Evolutionary conservation across 37 sponge, comb jelly and placozoan genomes (phyloP), one percentile per base, ranked within the genome.

Genomic region (Ephydatia muelleri): DNA sequence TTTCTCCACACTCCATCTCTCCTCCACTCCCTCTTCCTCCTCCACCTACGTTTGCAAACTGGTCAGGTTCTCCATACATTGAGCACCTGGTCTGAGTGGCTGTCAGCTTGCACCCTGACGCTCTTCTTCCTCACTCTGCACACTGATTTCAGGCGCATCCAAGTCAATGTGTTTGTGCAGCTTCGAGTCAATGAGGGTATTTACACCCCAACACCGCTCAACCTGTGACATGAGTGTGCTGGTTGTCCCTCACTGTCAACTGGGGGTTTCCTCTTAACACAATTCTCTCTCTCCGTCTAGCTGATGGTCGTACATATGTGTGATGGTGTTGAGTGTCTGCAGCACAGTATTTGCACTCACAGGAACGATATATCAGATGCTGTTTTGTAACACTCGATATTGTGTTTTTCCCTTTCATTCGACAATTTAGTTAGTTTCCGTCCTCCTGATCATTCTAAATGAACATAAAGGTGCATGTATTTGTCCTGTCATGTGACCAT

Each of bases 71-170:
- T 79, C 19, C 88, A 91, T 39, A 5, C 87, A 11, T 25, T 77
- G 25, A 91, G 92, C 78, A 79, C 92, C 3, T 72, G 30, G 37
- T 9, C 71, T 13, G 92, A 92, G 67, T 92, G 92, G 92, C 26
- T 57, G 4, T 27, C 38, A 9, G 76, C 68, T 65, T 2, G 32
- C 9, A 25, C 65, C 12, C 80, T 90, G 11, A 72, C 87, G 21
- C 64, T 85, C 13, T 94, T 73, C 84, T 90, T 84, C 75, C 73
- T 94, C 67, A 94, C 91, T 69, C 87, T 90, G 37, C 80, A 84
- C 78, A 49, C 87, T 14, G 91, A 88, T 37, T 94, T 94, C 78
- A 38, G 37, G 11, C 76, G 70, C 3, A 84, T 94, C 49, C 57
- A 39, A 29, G 40, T 94, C 26, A 70, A 83, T 30, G 67, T 88